phyloP scores from a whole-genome alignment of 1,140 invertebrate genomes.

The Nasonia longicornis region DNA sequence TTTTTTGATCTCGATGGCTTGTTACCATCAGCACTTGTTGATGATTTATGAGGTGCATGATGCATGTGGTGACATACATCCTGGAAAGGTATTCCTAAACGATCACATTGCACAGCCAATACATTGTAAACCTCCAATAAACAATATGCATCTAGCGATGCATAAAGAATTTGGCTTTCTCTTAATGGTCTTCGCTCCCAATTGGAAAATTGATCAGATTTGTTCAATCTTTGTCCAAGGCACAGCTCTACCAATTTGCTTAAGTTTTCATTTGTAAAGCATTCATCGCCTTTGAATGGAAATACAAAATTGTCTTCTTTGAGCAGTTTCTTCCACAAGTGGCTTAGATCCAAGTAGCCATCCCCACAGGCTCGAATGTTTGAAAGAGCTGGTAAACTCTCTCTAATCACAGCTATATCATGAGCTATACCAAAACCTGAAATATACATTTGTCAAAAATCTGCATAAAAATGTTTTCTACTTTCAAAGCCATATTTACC shows the following conservation, averaged over 20 bases:
- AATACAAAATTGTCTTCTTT: constrained; percentile 68
- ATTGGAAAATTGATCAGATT: constrained; percentile 88
- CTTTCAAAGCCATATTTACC: constrained; percentile 59
- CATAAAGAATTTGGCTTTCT: constrained; percentile 82
- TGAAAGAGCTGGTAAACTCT: constrained; percentile 69
- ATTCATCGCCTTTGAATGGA: constrained; percentile 65
- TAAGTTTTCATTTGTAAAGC: constrained; percentile 69
- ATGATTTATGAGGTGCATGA: constrained; percentile 50
- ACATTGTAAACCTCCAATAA: constrained; percentile 80
- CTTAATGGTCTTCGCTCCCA: constrained; percentile 87
- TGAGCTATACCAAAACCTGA: constrained; percentile 73
- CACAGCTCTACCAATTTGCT: constrained; percentile 80
- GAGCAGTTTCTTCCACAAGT: constrained; percentile 70
- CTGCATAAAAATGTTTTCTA: constrained; percentile 26
- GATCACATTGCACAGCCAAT: constrained; percentile 67
- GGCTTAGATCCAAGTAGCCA: constrained; percentile 70
- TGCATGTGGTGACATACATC: constrained; percentile 72
- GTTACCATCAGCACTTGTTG: constrained; percentile 23
- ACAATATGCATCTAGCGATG: constrained; percentile 86
- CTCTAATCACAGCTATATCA: constrained; percentile 72
- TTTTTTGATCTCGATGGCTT: constrained; percentile 55
- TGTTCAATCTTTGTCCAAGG: constrained; percentile 80
- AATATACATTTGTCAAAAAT: constrained; percentile 30
- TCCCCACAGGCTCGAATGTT: constrained; percentile 63
- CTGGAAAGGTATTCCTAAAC: constrained; percentile 72